These are phyloP conservation scores for Himalopsyche kuldschensis DNA, from an alignment of 2,888 invertebrate species.

Conservation along the genomic window DNA sequence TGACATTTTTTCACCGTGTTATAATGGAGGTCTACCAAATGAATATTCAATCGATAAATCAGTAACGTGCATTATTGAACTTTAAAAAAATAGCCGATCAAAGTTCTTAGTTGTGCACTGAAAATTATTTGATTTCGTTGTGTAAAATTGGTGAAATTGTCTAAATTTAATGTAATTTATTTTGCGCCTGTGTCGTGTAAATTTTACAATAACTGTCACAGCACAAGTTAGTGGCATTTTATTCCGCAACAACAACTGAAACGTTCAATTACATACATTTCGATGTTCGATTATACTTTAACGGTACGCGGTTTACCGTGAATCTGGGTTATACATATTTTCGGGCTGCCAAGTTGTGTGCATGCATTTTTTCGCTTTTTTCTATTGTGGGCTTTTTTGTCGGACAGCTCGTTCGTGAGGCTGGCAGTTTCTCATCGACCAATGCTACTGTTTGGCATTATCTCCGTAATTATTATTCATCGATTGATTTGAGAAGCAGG, in stretches of 20 bases:
- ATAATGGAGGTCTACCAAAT: too few species aligned
- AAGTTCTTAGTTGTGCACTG: too few species aligned
- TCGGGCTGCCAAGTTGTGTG: conserved; percentile 9
- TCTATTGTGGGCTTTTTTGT: conserved; percentile 12
- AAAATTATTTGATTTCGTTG: too few species aligned
- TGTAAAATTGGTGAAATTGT: too few species aligned
- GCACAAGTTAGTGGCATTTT: background rate
- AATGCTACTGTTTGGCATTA: conserved; percentile 7
- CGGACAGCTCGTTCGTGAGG: background rate
- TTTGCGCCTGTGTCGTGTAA: background rate
- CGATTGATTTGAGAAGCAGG: background rate
- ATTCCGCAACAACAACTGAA: conserved; percentile 21
- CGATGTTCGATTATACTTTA: conserved; percentile 28
- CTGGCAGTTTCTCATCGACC: conserved; percentile 15
- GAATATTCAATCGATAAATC: too few species aligned
- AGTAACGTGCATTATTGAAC: too few species aligned
- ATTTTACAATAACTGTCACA: background rate
- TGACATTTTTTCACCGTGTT: too few species aligned
- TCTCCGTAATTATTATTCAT: background rate
- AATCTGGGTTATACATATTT: conserved; percentile 28
- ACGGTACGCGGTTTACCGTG: conserved; percentile 29
- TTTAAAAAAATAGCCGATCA: too few species aligned
- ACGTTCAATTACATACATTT: conserved; percentile 27
- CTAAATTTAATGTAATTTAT: background rate
- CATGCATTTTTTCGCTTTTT: conserved; percentile 19